Base-by-base conservation (phyloP, 2,888 invertebrate genomes). In the Melanotus villosus region DNA sequence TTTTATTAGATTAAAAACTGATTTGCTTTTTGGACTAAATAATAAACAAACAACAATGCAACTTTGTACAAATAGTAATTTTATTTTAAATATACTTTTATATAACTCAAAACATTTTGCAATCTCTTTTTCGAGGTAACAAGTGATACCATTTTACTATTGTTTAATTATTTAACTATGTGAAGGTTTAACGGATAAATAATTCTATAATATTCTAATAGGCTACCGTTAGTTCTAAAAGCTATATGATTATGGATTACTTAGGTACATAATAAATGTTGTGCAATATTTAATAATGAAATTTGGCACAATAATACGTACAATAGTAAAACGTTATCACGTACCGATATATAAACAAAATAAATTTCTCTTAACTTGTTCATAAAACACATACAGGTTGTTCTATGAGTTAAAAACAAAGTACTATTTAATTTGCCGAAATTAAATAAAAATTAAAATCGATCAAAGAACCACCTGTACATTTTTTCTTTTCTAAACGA, bases 1-100 rank as follows among this genome's bases (percentile, higher is more conserved):
- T n/a, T n/a, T n/a, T n/a, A n/a, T n/a, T n/a, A n/a, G n/a, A n/a
- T n/a, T n/a, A n/a, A n/a, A n/a, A n/a, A n/a, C n/a, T n/a, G n/a
- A n/a, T n/a, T n/a, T n/a, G n/a, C n/a, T n/a, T n/a, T n/a, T n/a
- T n/a, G n/a, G n/a, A n/a, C n/a, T n/a, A n/a, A n/a, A n/a, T n/a
- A n/a, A n/a, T n/a, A n/a, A n/a, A n/a, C n/a, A n/a, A n/a, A n/a
- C n/a, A n/a, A n/a, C n/a, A n/a, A n/a, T n/a, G n/a, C 36, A 38
- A 9, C 4, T 1, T 38, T 38, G 1, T 45, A 45, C 45, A 45
- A 45, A 45, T 45, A 45, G 16, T 16, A 45, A 50, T 23, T 63
- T 56, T 64, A 64, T 64, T 64, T 64, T 43, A 64, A 56, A 64
- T 56, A 56, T 64, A 64, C 36, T 56, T 57, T 54, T 56, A 56